Evolutionary conservation across 2,797 vertebrate species (phyloP).

Genomic region (Hypotaenidia philippensis): DNA sequence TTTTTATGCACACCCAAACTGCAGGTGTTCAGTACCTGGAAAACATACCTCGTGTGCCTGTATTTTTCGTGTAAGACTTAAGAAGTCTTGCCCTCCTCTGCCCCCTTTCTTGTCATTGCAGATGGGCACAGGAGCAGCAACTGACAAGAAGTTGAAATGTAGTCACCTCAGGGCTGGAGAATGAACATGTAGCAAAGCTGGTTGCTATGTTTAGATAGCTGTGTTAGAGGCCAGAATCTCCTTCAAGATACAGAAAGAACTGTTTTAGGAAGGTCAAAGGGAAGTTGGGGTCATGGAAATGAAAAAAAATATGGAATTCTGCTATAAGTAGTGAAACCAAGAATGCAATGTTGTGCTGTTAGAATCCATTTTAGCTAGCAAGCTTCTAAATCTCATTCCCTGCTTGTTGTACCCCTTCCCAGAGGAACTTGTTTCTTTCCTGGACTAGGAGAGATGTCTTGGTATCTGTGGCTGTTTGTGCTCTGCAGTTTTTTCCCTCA

Average conservation of each 20-base stretch:
- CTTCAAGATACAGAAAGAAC: neutral
- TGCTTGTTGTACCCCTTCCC: neutral
- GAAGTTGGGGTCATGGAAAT: neutral
- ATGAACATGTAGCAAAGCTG: neutral
- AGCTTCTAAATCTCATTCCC: neutral
- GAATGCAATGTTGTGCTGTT: neutral
- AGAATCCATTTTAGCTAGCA: neutral
- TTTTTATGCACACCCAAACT: neutral
- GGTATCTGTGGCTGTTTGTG: neutral
- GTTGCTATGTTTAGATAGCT: neutral
- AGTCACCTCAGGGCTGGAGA: rapidly evolving
- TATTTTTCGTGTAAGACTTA: neutral
- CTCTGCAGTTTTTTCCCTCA: neutral
- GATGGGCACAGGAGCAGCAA: neutral
- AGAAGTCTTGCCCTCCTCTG: neutral
- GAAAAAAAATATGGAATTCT: neutral
- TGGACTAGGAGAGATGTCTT: neutral
- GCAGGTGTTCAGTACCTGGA: neutral
- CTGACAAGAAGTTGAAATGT: neutral
- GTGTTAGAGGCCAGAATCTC: neutral
- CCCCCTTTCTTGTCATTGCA: no score
- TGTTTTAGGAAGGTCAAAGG: neutral
- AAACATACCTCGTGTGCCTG: neutral
- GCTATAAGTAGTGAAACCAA: neutral
- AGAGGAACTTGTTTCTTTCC: neutral